Evolutionary conservation across 2,888 invertebrate species (phyloP), one percentile per base, ranked within the genome.

Genomic region (Furcula furcula): DNA sequence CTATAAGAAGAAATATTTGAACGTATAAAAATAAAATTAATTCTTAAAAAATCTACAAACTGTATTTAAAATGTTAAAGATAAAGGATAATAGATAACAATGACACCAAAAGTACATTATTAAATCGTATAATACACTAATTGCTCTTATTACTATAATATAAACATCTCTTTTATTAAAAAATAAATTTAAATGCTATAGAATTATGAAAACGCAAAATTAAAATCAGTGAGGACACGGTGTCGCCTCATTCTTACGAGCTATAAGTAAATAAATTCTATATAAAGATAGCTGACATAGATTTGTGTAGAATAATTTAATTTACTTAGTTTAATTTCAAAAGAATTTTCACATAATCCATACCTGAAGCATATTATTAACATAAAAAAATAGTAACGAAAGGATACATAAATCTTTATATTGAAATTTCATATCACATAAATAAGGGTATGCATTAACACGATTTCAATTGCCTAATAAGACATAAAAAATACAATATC

Each of bases 41-140:
- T 3, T 51, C 49, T 63, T 55, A 55, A 65, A 67, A 68, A 67
- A 57, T 54, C 56, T 66, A 67, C 49, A 69, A n/a, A 58, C 38
- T 65, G 55, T 55, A 60, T 53, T 49, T 47, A 58, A 59, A 52
- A 54, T 55, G 45, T 52, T 30, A 59, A 65, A 59, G 42, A 56
- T 58, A 64, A 58, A 55, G 55, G 46, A 33, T 40, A 39, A 58
- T 56, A 52, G 56, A 49, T 50, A 63, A 63, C 51, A 67, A 64
- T 55, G 39, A 42, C 43, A 40, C 35, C 31, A 36, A 46, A 37
- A 55, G 44, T 43, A 56, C 33, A 40, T 42, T 35, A 31, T 39
- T 43, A 16, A 3, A 9, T 18, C n/a, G 25, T 13, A 26, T n/a
- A n/a, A n/a, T n/a, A n/a, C n/a, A n/a, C n/a, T n/a, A n/a, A n/a